Percentiles rank a stretch among this genome's conserved stretches.
Evolutionary conservation across 1,140 invertebrate genomes (phyloP).

Genomic region (Sitobion miscanthi): DNA sequence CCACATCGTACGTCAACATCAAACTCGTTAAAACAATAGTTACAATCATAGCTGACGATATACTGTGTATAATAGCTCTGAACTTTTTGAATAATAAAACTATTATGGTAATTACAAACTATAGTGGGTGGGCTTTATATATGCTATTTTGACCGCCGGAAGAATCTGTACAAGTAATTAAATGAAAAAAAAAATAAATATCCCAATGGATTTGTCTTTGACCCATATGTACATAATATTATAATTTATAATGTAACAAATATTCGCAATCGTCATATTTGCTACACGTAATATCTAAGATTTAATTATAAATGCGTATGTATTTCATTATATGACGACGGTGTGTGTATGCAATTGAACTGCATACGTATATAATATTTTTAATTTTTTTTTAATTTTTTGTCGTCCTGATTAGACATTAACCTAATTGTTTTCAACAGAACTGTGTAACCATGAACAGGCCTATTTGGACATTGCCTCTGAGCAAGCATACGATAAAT

Average conservation of each 20-base stretch:
- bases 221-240: slow-evolving; percentile 27
- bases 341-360: slow-evolving; percentile 15
- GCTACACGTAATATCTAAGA: background rate
- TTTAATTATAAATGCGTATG: slow-evolving; percentile 4
- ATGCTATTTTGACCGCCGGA: background rate
- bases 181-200: background rate
- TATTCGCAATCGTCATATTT: background rate
- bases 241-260: background rate
- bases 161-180: slow-evolving; percentile 41
- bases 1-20: slow-evolving; percentile 2
- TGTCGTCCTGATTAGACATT: slow-evolving; percentile 14
- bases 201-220: slow-evolving; percentile 32
- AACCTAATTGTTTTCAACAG: slow-evolving; percentile 21
- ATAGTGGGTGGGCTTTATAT: slow-evolving; percentile 41
- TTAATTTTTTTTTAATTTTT: background rate
- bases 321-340: background rate
- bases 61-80: background rate
- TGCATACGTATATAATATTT: background rate
- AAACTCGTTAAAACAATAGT: slow-evolving; percentile 13
- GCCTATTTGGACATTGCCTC: slow-evolving; percentile 50
- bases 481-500: slow-evolving; percentile 7
- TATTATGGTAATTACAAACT: slow-evolving; percentile 16
- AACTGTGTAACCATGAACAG: slow-evolving; percentile 5
- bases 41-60: slow-evolving; percentile 11
- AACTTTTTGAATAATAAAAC: slow-evolving; percentile 17